Base-by-base conservation (phyloP, 2,797 vertebrate species). In the Oophaga sylvatica region DNA sequence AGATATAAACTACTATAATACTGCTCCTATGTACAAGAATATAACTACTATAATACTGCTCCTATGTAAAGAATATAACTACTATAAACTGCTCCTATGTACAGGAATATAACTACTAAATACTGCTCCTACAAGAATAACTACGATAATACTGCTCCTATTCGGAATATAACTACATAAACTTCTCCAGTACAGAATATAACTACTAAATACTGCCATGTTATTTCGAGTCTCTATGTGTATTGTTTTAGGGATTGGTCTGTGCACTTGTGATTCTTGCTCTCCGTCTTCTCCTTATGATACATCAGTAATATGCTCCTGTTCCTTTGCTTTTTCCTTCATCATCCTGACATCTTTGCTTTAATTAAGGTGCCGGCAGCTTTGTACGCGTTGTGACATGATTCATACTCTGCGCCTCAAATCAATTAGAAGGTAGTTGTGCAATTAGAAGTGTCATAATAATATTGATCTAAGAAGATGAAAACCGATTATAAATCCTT, bases 401-500 rank as follows among this genome's bases (percentile, higher is more conserved):
- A 63, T 62, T 76, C 73, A 53, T 77, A 15, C 5, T 11, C 22
- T n/a, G 15, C 17, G 3, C 77, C 22, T 63, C 59, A 77, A 53
- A 84, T 84, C 83, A 84, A 84, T 84, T 62, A 77, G 59, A 65
- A 53, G 63, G 65, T 60, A 48, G 56, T 75, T 84, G 35, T 26
- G 83, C 71, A 84, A 77, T 84, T 76, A 84, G 65, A 83, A 19
- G 59, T 63, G 57, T 59, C 83, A 84, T 76, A 84, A 76, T 63
- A 84, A 77, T 84, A 77, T 84, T 48, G 83, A 84, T 84, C n/a
- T 31, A 35, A 41, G 35, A 15, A 67, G 63, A 71, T 65, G 60
- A 10, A 31, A 62, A 84, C 22, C 1, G 13, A 48, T 65, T 53
- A 53, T 53, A 67, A 63, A 81, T 65, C 62, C 62, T 62, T 62